Conservation (phyloP, 2,113 vertebrate species). For the Cepphus grylle region DNA sequence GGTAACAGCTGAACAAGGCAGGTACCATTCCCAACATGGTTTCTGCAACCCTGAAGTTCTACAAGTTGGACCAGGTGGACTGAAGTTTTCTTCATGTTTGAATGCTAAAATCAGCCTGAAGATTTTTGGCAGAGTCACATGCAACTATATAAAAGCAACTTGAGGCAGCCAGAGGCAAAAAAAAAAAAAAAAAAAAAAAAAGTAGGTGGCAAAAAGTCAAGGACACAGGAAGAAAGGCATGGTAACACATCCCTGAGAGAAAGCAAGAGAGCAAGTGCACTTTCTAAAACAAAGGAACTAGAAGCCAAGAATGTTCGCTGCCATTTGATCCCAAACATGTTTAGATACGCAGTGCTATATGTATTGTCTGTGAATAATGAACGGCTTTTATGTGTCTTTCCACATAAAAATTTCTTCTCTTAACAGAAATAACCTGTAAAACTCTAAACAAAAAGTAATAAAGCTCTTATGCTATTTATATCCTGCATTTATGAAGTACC, state of each 20-base stretch:
- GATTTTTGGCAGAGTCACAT: background rate
- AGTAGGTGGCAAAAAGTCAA: background rate
- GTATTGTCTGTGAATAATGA: background rate
- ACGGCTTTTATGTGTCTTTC: background rate
- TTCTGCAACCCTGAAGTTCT: background rate
- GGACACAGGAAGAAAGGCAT: background rate
- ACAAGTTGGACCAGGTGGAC: background rate
- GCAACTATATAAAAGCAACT: background rate
- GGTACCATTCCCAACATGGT: background rate
- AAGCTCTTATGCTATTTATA: constrained; percentile 8
- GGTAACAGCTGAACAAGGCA: background rate
- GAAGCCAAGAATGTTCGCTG: background rate
- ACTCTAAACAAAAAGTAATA: background rate
- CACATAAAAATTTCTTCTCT: background rate
- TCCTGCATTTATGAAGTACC: background rate
- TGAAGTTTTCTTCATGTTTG: background rate
- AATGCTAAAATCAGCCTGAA: background rate
- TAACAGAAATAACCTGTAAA: background rate
- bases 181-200: background rate
- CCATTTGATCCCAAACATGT: background rate
- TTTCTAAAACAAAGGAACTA: background rate
- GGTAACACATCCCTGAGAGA: background rate
- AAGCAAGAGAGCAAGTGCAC: background rate
- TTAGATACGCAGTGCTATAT: background rate
- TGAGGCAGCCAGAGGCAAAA: background rate